Conservation (phyloP, 2,113 vertebrate genomes). For the Psettodes erumei region DNA sequence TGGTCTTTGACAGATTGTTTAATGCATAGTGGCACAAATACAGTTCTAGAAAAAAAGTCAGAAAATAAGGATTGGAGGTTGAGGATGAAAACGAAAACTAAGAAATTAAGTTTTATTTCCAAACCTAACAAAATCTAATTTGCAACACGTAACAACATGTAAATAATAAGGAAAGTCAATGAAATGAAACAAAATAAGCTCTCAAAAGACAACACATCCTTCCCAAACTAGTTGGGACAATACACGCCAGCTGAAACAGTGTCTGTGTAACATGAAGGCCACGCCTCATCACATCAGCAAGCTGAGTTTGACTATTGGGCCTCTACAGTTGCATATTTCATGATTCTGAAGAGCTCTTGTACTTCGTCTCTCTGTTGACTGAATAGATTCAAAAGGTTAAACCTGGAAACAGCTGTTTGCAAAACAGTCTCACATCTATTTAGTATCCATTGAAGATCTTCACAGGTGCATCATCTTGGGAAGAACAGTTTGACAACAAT, state of each 20-base stretch:
- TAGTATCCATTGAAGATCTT: not conserved
- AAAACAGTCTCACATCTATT: not conserved
- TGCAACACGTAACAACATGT: not conserved
- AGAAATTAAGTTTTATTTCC: not conserved
- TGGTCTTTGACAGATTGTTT: too few relatives aligned
- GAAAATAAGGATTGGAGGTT: not conserved
- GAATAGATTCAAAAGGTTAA: too few relatives aligned
- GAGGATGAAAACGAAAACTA: not conserved
- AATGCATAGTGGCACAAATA: not conserved
- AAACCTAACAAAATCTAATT: not conserved
- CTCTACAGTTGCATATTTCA: too few relatives aligned
- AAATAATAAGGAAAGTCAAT: not conserved
- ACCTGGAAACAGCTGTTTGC: not conserved
- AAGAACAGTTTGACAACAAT: slow-evolving; percentile 18
- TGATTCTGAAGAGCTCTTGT: not conserved
- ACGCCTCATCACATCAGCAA: not conserved
- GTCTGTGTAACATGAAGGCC: too few relatives aligned
- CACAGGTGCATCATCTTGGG: not conserved
- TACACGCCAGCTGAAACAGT: too few relatives aligned
- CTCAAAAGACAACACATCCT: too few relatives aligned
- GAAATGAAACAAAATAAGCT: too few relatives aligned
- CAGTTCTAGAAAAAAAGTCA: not conserved
- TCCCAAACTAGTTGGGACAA: too few relatives aligned
- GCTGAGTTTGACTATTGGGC: too few relatives aligned
- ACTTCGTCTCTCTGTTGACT: not conserved